Percentiles rank a stretch among this genome's conserved stretches.
phyloP scores from a whole-genome alignment of 2,113 vertebrate genomes.

The Misgurnus mizolepis region DNA sequence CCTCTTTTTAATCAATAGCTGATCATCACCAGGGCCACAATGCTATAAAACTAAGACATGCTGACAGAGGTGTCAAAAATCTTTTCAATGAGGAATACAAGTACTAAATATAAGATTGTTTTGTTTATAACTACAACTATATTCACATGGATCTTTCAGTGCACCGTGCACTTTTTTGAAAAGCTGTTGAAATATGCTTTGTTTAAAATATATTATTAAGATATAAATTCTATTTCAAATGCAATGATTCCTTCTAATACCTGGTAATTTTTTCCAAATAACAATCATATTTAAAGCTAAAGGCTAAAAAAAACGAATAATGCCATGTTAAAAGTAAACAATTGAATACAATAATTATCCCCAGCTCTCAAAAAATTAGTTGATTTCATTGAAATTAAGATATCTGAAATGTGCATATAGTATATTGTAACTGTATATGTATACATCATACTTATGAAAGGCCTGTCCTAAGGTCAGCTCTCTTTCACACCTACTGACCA shows the following conservation, averaged over 20 bases:
- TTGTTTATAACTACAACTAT: not conserved
- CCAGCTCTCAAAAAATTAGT: not conserved
- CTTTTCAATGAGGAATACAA: no score
- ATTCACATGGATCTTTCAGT: not conserved
- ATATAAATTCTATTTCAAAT: no score
- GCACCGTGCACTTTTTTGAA: not conserved
- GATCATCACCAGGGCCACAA: conserved; percentile 50
- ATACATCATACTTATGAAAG: not conserved
- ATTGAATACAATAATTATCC: no score
- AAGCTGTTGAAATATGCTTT: no score
- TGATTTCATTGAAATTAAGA: not conserved
- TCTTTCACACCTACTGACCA: conserved; percentile 55
- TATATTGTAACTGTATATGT: not conserved
- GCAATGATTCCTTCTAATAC: not conserved
- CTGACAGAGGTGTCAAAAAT: conserved; percentile 10
- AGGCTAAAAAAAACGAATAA: no score
- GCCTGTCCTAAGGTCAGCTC: not conserved
- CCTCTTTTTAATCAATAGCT: conserved; percentile 58
- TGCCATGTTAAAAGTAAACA: not conserved
- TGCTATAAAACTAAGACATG: conserved; percentile 30
- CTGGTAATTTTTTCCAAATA: no score
- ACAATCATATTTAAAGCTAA: no score
- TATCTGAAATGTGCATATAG: not conserved
- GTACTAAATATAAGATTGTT: no score
- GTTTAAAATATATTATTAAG: no score